Evolutionary conservation across 2,797 vertebrate genomes (phyloP).

Genomic region (Vespertilio murinus): DNA sequence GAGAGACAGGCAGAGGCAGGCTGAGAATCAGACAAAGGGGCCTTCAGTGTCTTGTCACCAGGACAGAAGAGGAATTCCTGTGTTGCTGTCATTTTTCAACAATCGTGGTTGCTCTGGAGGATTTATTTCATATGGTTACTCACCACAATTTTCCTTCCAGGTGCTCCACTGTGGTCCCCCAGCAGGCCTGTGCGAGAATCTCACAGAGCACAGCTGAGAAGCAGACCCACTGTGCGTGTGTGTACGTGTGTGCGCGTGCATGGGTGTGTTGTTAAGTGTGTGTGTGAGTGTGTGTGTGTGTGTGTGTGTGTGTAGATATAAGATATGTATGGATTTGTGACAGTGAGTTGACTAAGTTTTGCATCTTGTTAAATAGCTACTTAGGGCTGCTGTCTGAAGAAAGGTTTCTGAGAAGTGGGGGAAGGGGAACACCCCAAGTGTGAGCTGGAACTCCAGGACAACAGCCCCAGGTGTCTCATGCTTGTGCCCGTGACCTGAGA

Average conservation of each 20-base stretch:
- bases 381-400: background rate
- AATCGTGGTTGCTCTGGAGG: background rate
- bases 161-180: background rate
- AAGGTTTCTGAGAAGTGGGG: background rate
- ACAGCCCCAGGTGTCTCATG: background rate
- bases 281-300: background rate
- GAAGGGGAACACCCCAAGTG: background rate
- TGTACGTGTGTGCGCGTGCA: too few species aligned
- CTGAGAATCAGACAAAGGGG: background rate
- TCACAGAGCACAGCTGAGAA: background rate
- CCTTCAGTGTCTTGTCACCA: background rate
- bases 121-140: rapidly evolving
- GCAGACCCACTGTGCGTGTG: background rate
- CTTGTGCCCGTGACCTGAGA: background rate
- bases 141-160: background rate
- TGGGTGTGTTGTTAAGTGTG: background rate
- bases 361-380: background rate
- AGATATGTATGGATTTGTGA: rapidly evolving
- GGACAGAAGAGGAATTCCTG: background rate
- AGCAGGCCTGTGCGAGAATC: background rate
- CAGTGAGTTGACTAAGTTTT: background rate
- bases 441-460: background rate
- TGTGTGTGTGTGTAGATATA: too few species aligned
- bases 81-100: background rate
- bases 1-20: background rate